Base-by-base conservation (phyloP, 2,797 vertebrate genomes). In the Jordanella pulchra region DNA sequence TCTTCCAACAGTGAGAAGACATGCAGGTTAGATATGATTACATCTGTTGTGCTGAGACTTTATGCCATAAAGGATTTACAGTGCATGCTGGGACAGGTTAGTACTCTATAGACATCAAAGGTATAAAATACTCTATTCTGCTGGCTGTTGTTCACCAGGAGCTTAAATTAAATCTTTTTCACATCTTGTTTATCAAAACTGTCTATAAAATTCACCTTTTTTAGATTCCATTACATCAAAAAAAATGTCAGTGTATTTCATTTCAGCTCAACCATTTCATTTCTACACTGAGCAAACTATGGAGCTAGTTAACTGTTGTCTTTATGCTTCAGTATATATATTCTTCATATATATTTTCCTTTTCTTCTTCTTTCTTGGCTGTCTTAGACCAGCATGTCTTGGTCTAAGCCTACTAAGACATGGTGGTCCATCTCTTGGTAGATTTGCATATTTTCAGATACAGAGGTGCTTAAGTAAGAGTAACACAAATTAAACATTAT, bases 1-100 rank as follows among this genome's bases (percentile, higher is more conserved):
- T 82, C 32, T 74, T 74, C 72, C 73, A 77, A 85, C 75, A 68
- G 73, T 77, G 54, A 77, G 68, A 71, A 76, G 65, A 76, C 80
- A 61, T 76, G 73, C 23, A 69, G 32, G 71, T 73, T 72, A 64
- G 42, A 55, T 73, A 75, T 5, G 35, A 69, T 77, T 69, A 71
- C 35, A 74, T 55, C 66, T 48, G 45, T 30, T 79, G 0, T 1
- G 50, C 44, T 68, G 32, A 28, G 55, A 65, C 2, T 45, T 61
- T 68, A 61, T 69, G 56, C 3, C 15, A 3, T 27, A 27, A 10
- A 54, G 54, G 30, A 28, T 44, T 25, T 76, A 35, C 2, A 32
- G 1, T 53, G 70, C 60, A 58, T 69, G 69, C 58, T 79, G 74
- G 28, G 25, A 69, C 6, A 58, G 54, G 12, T 67, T 64, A 53